These are phyloP conservation scores for Aporophyla nigra DNA, from an alignment of 2,888 invertebrate species.

Conservation along the genomic window DNA sequence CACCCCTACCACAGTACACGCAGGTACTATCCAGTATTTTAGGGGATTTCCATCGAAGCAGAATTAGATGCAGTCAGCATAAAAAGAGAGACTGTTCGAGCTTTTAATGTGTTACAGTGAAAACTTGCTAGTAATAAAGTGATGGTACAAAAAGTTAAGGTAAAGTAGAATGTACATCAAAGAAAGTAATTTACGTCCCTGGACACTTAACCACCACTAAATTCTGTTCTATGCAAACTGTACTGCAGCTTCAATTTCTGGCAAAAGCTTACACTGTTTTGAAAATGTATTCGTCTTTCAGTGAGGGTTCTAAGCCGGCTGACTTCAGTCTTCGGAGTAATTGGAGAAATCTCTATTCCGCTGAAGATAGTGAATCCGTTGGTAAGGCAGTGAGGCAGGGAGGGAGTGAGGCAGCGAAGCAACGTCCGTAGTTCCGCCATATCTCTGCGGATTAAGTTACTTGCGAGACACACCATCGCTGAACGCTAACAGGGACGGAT, in stretches of 20 bases:
- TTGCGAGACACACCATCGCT: constrained; percentile 55
- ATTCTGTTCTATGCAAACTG: constrained; percentile 4
- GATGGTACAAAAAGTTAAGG: neutral
- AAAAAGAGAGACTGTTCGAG: neutral
- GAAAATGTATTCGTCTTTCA: constrained; percentile 57
- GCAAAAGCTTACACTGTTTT: constrained; percentile 50
- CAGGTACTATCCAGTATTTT: constrained; percentile 29
- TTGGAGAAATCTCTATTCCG: constrained; percentile 62
- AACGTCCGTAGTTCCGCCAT: constrained; percentile 58
- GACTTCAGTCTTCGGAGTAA: constrained; percentile 57
- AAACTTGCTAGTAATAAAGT: neutral
- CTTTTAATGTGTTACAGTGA: neutral
- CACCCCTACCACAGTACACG: neutral
- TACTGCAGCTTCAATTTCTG: constrained; percentile 33
- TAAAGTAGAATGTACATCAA: neutral
- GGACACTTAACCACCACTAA: constrained; percentile 11
- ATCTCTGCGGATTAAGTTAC: constrained; percentile 68
- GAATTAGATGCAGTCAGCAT: neutral
- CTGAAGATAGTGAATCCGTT: constrained; percentile 65
- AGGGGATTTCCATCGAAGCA: constrained; percentile 23
- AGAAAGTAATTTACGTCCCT: constrained; percentile 6
- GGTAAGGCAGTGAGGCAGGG: constrained; percentile 44
- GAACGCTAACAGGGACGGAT: constrained; percentile 56
- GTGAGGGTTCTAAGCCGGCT: constrained; percentile 39
- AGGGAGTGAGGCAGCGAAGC: constrained; percentile 36